Evolutionary conservation across 2,888 invertebrate genomes (phyloP).

Genomic region (Tetheella fluctuosa): DNA sequence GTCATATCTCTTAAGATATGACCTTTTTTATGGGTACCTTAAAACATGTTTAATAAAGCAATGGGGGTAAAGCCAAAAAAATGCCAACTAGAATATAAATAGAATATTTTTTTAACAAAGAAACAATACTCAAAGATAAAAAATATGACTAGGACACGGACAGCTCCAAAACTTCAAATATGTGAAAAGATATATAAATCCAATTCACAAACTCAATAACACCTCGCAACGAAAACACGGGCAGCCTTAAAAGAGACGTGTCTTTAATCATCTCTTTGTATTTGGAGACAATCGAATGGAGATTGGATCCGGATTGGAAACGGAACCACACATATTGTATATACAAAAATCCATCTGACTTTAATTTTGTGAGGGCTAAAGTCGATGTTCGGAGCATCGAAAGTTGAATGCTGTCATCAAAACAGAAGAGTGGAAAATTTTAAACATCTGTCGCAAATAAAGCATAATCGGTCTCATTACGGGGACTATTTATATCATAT

Average conservation of each 20-base stretch:
- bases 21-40: too few relatives aligned
- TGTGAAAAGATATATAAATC: not conserved
- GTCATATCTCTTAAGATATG: too few relatives aligned
- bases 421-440: too few relatives aligned
- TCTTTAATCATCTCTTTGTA: constrained; percentile 35
- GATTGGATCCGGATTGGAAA: constrained; percentile 37
- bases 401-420: not conserved
- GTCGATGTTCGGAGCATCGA: not conserved
- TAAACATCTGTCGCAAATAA: too few relatives aligned
- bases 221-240: not conserved
- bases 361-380: not conserved
- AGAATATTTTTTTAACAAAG: too few relatives aligned
- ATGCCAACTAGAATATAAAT: too few relatives aligned
- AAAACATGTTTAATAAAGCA: too few relatives aligned
- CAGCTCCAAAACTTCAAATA: not conserved
- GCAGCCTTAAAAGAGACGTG: constrained; percentile 18
- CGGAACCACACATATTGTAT: constrained; percentile 6
- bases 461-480: too few relatives aligned
- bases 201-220: not conserved
- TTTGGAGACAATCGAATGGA: constrained; percentile 39
- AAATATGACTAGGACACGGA: not conserved
- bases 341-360: constrained; percentile 7
- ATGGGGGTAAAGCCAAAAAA: too few relatives aligned
- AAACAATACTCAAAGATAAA: too few relatives aligned
- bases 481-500: too few relatives aligned